These are phyloP conservation scores for Dinocampus coccinellae DNA, from an alignment of 2,888 invertebrate species.

Conservation along the genomic window DNA sequence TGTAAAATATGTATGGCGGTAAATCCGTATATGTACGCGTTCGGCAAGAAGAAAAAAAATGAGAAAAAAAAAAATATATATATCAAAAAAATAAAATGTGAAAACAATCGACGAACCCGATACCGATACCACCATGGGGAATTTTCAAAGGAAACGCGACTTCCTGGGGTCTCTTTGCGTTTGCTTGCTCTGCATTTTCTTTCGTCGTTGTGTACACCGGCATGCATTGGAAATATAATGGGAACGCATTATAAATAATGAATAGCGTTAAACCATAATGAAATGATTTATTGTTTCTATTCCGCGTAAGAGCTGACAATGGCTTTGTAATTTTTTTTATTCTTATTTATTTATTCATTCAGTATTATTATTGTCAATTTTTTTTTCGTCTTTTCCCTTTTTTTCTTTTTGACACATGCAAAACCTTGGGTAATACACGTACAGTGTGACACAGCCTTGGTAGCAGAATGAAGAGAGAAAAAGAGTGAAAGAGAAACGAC, in stretches of 20 bases:
- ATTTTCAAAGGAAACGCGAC: conserved; percentile 22
- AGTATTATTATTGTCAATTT: neutral
- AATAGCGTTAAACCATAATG: conserved; percentile 53
- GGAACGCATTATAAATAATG: conserved; percentile 56
- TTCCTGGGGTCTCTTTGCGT: conserved; percentile 12
- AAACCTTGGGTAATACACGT: conserved; percentile 1
- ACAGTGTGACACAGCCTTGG: neutral
- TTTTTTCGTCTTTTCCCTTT: neutral
- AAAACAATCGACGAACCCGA: conserved; percentile 26
- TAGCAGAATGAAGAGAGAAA: conserved; percentile 22
- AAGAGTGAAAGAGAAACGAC: conserved; percentile 21
- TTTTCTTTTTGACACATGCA: conserved; percentile 15
- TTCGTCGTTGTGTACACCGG: conserved; percentile 1
- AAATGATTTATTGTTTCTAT: conserved; percentile 57
- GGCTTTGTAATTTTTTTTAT: conserved; percentile 46
- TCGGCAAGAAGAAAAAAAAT: neutral
- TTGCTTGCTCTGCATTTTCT: neutral
- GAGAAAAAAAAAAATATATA: conserved; percentile 1
- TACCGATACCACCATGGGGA: neutral
- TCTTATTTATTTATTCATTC: neutral
- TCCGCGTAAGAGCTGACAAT: conserved; percentile 51
- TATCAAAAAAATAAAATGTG: too few species aligned
- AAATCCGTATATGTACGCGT: conserved; percentile 20
- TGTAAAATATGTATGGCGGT: neutral
- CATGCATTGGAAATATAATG: conserved; percentile 46